phyloP scores from a whole-genome alignment of 2,113 vertebrate species.

The Crotalus horridus region DNA sequence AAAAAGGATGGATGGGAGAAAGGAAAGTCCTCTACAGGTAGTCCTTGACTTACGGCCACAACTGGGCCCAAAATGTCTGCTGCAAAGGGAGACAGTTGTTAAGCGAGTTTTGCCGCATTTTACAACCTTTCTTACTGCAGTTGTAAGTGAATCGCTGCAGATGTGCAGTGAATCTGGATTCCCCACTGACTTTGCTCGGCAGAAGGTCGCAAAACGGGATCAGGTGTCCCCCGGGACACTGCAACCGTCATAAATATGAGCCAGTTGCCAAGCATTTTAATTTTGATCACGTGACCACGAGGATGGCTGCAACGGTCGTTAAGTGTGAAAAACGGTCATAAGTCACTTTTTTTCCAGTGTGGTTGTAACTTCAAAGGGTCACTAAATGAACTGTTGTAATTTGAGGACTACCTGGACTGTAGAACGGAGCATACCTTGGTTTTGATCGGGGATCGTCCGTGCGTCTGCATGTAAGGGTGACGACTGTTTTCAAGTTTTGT shows the following conservation, averaged over 20 bases:
- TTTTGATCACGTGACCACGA: too few species aligned
- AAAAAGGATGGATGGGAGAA: neutral
- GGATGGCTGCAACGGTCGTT: too few species aligned
- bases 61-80: neutral
- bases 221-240: too few species aligned
- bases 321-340: too few species aligned
- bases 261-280: too few species aligned
- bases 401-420: too few species aligned
- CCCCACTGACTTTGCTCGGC: neutral
- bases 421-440: constrained; percentile 43
- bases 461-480: neutral
- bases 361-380: too few species aligned
- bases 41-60: neutral
- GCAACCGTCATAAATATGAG: too few species aligned
- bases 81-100: neutral
- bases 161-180: neutral
- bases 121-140: neutral
- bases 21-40: constrained; percentile 9
- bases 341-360: too few species aligned
- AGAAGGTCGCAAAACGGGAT: too few species aligned
- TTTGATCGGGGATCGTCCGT: neutral
- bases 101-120: neutral
- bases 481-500: constrained; percentile 46
- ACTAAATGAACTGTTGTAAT: too few species aligned
- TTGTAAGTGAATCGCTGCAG: neutral